A percentile compares a stretch with the other conserved stretches of the same genome.
These are phyloP conservation scores for Probosciger aterrimus DNA, from an alignment of 2,113 vertebrate genomes.

Conservation along the genomic window DNA sequence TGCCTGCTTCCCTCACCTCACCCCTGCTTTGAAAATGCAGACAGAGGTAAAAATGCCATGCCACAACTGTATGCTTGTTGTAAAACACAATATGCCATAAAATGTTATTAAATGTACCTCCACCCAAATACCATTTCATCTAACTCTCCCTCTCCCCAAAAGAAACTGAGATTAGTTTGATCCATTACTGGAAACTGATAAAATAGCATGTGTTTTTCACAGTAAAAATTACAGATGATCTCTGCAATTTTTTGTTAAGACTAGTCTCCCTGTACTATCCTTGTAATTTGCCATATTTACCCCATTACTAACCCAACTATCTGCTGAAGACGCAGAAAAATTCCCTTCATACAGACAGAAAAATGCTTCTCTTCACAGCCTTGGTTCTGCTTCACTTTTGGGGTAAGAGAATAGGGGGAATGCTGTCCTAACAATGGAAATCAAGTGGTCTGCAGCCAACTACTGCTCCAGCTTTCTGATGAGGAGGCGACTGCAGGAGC, in stretches of 20 bases:
- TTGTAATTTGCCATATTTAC: conserved; percentile 11
- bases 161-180: not conserved
- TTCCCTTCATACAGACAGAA: not conserved
- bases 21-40: not conserved
- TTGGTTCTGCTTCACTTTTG: not conserved
- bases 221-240: conserved; percentile 22
- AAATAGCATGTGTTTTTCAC: conserved; percentile 9
- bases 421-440: not conserved
- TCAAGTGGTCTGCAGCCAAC: fast-evolving
- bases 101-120: conserved; percentile 3
- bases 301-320: not conserved
- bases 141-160: not conserved
- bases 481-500: not conserved
- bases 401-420: not conserved
- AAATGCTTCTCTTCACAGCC: not conserved
- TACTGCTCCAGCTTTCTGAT: not conserved
- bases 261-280: not conserved
- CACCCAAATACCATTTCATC: not conserved
- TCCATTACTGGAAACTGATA: not conserved
- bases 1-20: not conserved
- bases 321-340: not conserved
- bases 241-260: not conserved
- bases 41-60: not conserved
- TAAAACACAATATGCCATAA: conserved; percentile 15
- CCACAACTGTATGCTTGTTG: not conserved